These are phyloP conservation scores for Stenolophus ochropezus DNA, from an alignment of 2,888 invertebrate species.

Conservation along the genomic window DNA sequence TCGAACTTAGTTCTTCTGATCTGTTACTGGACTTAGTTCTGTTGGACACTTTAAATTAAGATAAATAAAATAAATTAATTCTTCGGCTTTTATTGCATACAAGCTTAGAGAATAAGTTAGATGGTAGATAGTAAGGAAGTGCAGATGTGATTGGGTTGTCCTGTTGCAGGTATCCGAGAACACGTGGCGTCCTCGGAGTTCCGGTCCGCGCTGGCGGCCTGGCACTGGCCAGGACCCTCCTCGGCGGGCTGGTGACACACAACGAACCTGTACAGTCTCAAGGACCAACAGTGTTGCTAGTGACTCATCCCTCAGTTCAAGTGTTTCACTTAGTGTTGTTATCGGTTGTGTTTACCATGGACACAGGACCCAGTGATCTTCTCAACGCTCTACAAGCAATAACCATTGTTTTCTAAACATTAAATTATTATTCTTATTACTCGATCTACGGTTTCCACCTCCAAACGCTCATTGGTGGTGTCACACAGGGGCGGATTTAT, in stretches of 20 bases:
- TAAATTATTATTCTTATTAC: slow-evolving; percentile 54
- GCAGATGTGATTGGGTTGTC: too few species aligned
- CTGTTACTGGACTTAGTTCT: too few species aligned
- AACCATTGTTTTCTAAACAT: slow-evolving; percentile 50
- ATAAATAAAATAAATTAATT: too few species aligned
- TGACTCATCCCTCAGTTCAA: slow-evolving; percentile 29
- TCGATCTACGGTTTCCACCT: too few species aligned
- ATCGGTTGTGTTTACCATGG: slow-evolving; percentile 46
- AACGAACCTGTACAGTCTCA: slow-evolving; percentile 44
- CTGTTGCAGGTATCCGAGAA: background rate
- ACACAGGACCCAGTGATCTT: slow-evolving; percentile 38
- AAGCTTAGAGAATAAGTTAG: too few species aligned
- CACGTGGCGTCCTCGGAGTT: background rate
- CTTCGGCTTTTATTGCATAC: too few species aligned
- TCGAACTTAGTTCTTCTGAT: too few species aligned
- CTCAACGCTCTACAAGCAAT: slow-evolving; percentile 43
- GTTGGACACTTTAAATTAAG: too few species aligned
- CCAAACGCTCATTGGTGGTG: too few species aligned
- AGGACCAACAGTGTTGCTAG: slow-evolving; percentile 33
- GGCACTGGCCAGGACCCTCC: background rate
- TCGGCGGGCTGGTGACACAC: slow-evolving; percentile 16
- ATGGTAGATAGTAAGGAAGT: too few species aligned
- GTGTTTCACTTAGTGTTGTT: slow-evolving; percentile 52
- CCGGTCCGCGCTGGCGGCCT: background rate
- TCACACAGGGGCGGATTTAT: too few species aligned